Percentiles rank a stretch among this genome's conserved stretches.
Evolutionary conservation across 2,888 invertebrate genomes (phyloP).

Genomic region (Mantis religiosa): DNA sequence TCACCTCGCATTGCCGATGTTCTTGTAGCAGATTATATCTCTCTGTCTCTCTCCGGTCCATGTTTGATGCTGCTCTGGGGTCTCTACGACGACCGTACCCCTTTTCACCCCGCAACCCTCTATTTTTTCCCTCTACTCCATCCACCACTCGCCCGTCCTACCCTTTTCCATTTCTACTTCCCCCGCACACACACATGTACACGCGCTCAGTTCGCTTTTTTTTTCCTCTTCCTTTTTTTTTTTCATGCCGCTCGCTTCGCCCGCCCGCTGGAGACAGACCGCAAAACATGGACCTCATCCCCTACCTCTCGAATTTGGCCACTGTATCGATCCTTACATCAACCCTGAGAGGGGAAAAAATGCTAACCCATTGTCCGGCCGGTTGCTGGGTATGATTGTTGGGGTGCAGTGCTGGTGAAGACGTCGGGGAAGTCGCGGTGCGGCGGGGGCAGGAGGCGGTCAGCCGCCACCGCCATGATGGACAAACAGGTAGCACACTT

Average conservation of each 20-base stretch:
- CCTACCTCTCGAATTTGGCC: slow-evolving; percentile 10
- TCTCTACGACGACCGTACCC: not conserved
- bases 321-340: slow-evolving; percentile 9
- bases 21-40: not conserved
- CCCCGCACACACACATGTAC: not conserved
- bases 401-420: slow-evolving; percentile 1
- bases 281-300: slow-evolving; percentile 12
- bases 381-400: slow-evolving; percentile 24
- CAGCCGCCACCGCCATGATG: not conserved
- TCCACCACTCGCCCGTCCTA: not conserved
- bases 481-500: not conserved
- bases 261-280: slow-evolving; percentile 13
- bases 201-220: not conserved
- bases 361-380: slow-evolving; percentile 24
- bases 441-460: not conserved
- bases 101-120: not conserved
- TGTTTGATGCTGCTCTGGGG: not conserved
- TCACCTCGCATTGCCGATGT: not conserved
- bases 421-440: not conserved
- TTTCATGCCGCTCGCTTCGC: not conserved
- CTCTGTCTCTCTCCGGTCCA: not conserved
- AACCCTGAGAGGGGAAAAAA: slow-evolving; percentile 16
- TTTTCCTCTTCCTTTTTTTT: not conserved
- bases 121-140: not conserved
- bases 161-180: not conserved